Conservation (phyloP, 2,888 invertebrate genomes). For the Leptogaster cylindrica region DNA sequence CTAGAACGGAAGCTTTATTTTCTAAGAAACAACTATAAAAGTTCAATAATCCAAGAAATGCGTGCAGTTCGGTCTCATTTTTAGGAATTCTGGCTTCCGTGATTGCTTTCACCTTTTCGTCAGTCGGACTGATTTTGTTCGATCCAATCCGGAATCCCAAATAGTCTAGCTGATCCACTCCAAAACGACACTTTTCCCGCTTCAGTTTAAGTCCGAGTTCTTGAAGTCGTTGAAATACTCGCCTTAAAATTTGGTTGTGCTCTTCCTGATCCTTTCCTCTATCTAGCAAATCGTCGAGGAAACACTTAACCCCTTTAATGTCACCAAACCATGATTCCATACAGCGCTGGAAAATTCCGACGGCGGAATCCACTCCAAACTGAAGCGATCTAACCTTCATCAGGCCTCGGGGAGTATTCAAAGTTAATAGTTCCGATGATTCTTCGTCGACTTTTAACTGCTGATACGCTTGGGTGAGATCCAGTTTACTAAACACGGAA, state of each 20-base stretch:
- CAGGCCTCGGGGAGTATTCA: conserved; percentile 54
- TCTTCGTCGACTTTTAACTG: conserved; percentile 54
- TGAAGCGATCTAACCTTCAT: conserved; percentile 51
- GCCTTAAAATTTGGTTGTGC: conserved; percentile 27
- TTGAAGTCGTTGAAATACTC: conserved; percentile 32
- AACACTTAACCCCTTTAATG: not conserved
- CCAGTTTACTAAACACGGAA: conserved; percentile 54
- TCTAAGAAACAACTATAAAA: conserved; percentile 43
- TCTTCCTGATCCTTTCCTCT: conserved; percentile 42
- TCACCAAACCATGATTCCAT: not conserved
- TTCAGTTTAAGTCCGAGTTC: conserved; percentile 39
- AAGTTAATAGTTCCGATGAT: conserved; percentile 53
- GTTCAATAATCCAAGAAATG: conserved; percentile 44
- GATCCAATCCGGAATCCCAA: conserved; percentile 46
- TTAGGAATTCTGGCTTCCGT: conserved; percentile 43
- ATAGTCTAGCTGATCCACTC: conserved; percentile 41
- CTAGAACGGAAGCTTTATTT: conserved; percentile 46
- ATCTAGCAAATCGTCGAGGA: conserved; percentile 45
- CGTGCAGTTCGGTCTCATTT: conserved; percentile 47
- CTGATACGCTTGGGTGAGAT: conserved; percentile 56
- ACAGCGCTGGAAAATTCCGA: conserved; percentile 44
- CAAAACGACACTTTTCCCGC: conserved; percentile 44
- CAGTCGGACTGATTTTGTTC: conserved; percentile 43
- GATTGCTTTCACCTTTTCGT: conserved; percentile 45
- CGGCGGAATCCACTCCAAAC: conserved; percentile 49